Conservation (phyloP, 2,888 invertebrate species). For the Aleiodes testaceus region DNA sequence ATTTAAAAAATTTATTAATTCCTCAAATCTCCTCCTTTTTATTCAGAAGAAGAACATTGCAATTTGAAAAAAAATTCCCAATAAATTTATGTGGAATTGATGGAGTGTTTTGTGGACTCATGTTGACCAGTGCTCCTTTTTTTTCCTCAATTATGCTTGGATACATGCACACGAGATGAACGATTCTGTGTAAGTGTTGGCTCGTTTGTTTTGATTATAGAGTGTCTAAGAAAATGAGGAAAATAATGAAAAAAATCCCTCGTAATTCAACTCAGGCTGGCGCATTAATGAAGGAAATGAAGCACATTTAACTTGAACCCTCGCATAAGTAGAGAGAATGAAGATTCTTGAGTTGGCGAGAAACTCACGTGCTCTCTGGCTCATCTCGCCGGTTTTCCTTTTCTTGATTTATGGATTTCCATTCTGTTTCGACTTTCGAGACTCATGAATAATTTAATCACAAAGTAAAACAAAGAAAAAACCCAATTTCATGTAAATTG, state of each 20-base stretch:
- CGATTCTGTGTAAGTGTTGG: conserved; percentile 52
- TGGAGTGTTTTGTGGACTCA: neutral
- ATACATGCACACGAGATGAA: conserved; percentile 55
- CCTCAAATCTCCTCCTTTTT: no score
- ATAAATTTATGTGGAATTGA: neutral
- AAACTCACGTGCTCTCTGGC: conserved; percentile 17
- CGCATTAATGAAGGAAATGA: neutral
- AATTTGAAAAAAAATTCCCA: conserved; percentile 1
- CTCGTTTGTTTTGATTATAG: neutral
- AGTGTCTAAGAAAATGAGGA: no score
- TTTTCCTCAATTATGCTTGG: neutral
- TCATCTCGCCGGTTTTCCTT: conserved; percentile 11
- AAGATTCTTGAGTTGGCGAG: neutral
- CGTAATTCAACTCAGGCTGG: neutral
- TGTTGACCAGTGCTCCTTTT: conserved; percentile 8
- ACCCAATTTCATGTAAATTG: conserved; percentile 5
- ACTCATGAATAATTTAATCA: conserved; percentile 21
- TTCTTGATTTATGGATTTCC: conserved; percentile 24
- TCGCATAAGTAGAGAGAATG: no score
- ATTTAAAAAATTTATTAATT: no score
- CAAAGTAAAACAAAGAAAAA: neutral
- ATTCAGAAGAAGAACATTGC: no score
- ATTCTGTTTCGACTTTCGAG: conserved; percentile 22
- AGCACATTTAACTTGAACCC: neutral
- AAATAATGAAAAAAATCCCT: neutral